Conservation (phyloP, 2,113 vertebrate genomes). For the Pagrus major region DNA sequence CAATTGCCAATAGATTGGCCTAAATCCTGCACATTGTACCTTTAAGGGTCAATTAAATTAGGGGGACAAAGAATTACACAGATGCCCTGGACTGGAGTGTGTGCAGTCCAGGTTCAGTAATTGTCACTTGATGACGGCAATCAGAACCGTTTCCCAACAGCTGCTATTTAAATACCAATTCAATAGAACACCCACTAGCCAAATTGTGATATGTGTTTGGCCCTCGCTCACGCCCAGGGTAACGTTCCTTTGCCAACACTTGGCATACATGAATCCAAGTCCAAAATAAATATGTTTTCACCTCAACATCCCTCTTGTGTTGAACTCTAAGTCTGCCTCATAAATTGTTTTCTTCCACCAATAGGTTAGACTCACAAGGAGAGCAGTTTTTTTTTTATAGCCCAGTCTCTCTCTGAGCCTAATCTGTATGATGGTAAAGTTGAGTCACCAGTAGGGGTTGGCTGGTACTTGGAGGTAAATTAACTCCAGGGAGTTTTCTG, state of each 20-base stretch:
- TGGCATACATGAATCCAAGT: background rate
- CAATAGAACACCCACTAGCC: slow-evolving; percentile 10
- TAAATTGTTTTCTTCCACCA: slow-evolving; percentile 45
- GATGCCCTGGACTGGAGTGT: background rate
- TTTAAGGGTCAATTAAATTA: background rate
- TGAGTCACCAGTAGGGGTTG: slow-evolving; percentile 34
- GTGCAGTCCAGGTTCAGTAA: slow-evolving; percentile 11
- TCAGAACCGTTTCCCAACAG: slow-evolving; percentile 27
- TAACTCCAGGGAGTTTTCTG: slow-evolving; percentile 61
- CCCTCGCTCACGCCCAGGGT: background rate
- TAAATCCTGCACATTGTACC: too few species aligned
- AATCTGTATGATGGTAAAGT: slow-evolving; percentile 51
- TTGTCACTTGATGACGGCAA: slow-evolving; percentile 26
- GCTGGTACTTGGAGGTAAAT: slow-evolving; percentile 53
- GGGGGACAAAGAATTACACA: background rate
- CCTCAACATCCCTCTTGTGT: background rate
- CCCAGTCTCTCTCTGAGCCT: slow-evolving; percentile 39
- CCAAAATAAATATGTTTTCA: slow-evolving; percentile 11
- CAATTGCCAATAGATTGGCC: too few species aligned
- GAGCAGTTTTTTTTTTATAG: background rate
- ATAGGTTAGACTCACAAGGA: slow-evolving; percentile 13
- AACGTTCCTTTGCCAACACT: slow-evolving; percentile 1
- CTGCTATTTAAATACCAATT: slow-evolving; percentile 43
- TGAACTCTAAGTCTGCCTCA: slow-evolving; percentile 39
- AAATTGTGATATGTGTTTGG: slow-evolving; percentile 22